phyloP scores from a whole-genome alignment of 2,797 vertebrate genomes.

The Smutsia temminckii region DNA sequence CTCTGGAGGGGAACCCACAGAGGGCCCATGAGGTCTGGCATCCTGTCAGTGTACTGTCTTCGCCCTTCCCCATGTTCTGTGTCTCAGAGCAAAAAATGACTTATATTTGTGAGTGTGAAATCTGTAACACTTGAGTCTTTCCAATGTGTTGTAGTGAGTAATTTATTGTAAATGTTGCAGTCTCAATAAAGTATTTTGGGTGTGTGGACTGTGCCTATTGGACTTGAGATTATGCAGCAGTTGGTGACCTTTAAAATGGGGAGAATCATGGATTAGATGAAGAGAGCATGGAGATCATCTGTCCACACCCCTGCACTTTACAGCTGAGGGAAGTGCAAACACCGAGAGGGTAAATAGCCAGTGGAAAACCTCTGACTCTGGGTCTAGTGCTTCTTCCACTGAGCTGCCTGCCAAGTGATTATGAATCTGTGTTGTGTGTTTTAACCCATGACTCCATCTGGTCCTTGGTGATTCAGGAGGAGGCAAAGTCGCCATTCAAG shows the following conservation, averaged over 20 bases:
- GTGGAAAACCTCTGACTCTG: not conserved
- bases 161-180: not conserved
- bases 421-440: not conserved
- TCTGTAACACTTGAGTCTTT: slow-evolving; percentile 2
- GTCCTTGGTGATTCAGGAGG: not conserved
- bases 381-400: not conserved
- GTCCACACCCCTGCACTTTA: not conserved
- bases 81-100: not conserved
- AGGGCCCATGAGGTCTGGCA: not conserved
- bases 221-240: not conserved
- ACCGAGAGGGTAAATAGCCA: no score
- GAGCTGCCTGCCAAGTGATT: not conserved
- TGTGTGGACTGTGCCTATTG: not conserved
- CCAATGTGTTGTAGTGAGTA: not conserved
- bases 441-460: not conserved
- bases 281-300: not conserved
- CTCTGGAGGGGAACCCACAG: not conserved
- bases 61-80: not conserved
- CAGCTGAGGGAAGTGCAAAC: not conserved
- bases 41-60: not conserved
- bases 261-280: not conserved
- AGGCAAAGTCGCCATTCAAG: not conserved
- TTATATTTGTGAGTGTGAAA: slow-evolving; percentile 34
- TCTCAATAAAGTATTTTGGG: slow-evolving; percentile 62
- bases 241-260: not conserved